Evolutionary conservation across 2,797 vertebrate genomes (phyloP).

Genomic region (Carcharodon carcharias): DNA sequence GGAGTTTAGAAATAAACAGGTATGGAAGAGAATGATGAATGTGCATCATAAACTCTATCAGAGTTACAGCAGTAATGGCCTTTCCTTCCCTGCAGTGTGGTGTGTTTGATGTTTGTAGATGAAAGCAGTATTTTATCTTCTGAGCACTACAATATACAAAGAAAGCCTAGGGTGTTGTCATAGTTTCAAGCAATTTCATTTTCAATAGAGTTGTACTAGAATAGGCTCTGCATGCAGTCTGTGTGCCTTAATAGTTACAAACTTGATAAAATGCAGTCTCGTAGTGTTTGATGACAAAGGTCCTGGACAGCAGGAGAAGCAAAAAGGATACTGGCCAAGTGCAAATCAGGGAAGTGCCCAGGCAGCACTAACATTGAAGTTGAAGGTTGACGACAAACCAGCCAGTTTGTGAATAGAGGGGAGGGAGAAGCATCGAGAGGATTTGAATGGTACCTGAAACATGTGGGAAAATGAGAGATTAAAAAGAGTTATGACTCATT

Average conservation of each 20-base stretch:
- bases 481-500: background rate
- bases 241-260: background rate
- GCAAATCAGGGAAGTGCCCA: background rate
- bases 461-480: background rate
- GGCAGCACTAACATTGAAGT: background rate
- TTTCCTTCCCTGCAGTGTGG: constrained; percentile 8
- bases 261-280: background rate
- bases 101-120: constrained; percentile 30
- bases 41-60: constrained; percentile 16
- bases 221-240: background rate
- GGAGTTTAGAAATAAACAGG: constrained; percentile 2
- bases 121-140: constrained; percentile 31
- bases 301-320: background rate
- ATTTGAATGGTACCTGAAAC: background rate
- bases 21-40: background rate
- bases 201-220: background rate
- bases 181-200: constrained; percentile 32
- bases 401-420: background rate
- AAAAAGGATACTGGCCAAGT: background rate
- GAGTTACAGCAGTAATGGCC: constrained; percentile 10
- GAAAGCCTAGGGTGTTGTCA: background rate
- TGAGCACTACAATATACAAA: constrained; percentile 13
- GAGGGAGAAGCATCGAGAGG: background rate
- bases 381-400: background rate
- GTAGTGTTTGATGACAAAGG: background rate